Evolutionary conservation across 2,113 vertebrate genomes (phyloP), one percentile per base, ranked within the genome.

Genomic region (Actenoides lindsayi): DNA sequence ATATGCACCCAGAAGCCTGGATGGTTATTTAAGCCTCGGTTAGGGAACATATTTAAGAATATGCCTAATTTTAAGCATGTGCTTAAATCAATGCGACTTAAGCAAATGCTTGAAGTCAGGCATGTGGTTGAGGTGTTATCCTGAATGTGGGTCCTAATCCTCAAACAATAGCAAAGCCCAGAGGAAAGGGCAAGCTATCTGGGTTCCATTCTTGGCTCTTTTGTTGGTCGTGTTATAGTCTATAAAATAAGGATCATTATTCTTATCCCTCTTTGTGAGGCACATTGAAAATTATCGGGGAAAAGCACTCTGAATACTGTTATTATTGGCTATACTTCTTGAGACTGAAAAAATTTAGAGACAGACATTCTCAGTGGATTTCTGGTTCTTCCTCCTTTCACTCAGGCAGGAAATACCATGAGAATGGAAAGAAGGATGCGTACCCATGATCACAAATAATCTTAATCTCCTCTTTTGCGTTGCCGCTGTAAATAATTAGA

Each of bases 51-150:
- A 92, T 93, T 92, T 96, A 87, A 96, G 92, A 93, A 95, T 84
- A 93, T 84, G 95, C 90, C 73, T 96, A 87, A 96, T 94, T 96
- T 96, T 95, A 84, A 94, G 92, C 83, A 84, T 87, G 77, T 44
- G 82, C 73, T 95, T 94, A 94, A 96, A 96, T 96, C 96, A 96
- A 63, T 88, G 81, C 4, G 75, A 91, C 90, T 97, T 97, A 96
- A 97, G 90, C 90, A 97, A 96, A 96, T 94, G 87, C 95, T 96
- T 96, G 92, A 97, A 97, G 94, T 96, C 95, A 96, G 95, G 96
- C 94, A 88, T 95, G 94, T 91, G 89, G 91, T 54, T 80, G 94
- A 97, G 95, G 87, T 96, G 94, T 93, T 95, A 91, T 82, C 65
- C 80, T 97, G 96, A 96, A 91, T 96, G 89, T 96, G 92, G 73